Percentiles rank a stretch among this genome's conserved stretches.
Evolutionary conservation across 2,113 vertebrate genomes (phyloP).

Genomic region (Zosterops lateralis): DNA sequence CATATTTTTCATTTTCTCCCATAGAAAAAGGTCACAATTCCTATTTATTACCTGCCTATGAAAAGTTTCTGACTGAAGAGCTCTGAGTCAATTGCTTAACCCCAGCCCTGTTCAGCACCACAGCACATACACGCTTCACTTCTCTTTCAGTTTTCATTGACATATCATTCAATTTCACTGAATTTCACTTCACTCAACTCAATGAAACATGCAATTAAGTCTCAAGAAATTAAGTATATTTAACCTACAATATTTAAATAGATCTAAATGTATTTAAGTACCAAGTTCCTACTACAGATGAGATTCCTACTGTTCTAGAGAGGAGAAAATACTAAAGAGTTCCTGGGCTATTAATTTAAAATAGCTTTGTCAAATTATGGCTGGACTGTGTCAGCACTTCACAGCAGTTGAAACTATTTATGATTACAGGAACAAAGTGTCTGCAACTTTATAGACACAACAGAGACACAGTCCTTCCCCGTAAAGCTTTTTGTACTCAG

Average conservation of each 20-base stretch:
- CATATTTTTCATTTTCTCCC: background rate
- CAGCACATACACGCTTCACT: background rate
- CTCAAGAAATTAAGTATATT: background rate
- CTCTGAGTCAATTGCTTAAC: background rate
- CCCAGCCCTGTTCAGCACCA: background rate
- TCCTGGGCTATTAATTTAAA: background rate
- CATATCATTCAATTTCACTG: background rate
- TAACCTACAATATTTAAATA: background rate
- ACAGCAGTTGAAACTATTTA: slow-evolving; percentile 33
- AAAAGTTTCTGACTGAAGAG: background rate
- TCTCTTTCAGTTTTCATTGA: background rate
- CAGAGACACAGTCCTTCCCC: background rate
- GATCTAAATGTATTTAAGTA: background rate
- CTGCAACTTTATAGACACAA: slow-evolving; percentile 16
- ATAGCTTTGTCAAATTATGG: background rate
- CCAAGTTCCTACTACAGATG: background rate
- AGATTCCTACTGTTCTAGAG: background rate
- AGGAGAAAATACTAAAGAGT: background rate
- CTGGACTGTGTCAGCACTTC: slow-evolving; percentile 13
- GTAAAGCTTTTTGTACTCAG: slow-evolving; percentile 20
- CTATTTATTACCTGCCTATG: background rate
- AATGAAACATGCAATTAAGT: background rate
- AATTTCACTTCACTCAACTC: background rate
- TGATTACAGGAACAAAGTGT: slow-evolving; percentile 8
- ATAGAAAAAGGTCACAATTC: background rate